Evolutionary conservation across 2,888 invertebrate species (phyloP).

Genomic region (Opisthograptis luteolata): DNA sequence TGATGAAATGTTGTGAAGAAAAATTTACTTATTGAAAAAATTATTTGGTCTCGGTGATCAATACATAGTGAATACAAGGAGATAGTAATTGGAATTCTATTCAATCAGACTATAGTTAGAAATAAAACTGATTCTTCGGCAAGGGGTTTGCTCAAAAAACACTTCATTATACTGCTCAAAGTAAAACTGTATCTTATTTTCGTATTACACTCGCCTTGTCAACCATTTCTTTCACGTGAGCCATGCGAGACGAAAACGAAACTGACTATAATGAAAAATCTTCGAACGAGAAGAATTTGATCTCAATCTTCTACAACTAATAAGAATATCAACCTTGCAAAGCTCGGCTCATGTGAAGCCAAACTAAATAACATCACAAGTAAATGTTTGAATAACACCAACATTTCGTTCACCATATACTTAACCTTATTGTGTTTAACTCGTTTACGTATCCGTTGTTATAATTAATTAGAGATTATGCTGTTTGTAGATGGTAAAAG

Average conservation of each 20-base stretch:
- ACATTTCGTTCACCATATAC: slow-evolving; percentile 4
- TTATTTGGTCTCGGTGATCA: no score
- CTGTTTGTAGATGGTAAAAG: slow-evolving; percentile 16
- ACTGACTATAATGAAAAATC: not conserved
- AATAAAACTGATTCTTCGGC: no score
- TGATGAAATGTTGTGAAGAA: no score
- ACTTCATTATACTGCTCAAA: not conserved
- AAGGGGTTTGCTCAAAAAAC: not conserved
- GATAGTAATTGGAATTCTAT: no score
- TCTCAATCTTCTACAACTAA: slow-evolving; percentile 9
- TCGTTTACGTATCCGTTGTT: slow-evolving; percentile 13
- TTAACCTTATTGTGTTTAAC: slow-evolving; percentile 15
- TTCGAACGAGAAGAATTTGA: slow-evolving; percentile 10
- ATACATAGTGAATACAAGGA: no score
- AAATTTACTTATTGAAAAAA: no score
- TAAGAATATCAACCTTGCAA: slow-evolving; percentile 5
- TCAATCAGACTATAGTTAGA: no score
- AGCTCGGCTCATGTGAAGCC: slow-evolving; percentile 9
- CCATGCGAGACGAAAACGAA: slow-evolving; percentile 6
- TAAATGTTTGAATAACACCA: slow-evolving; percentile 13
- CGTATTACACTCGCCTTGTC: slow-evolving; percentile 15
- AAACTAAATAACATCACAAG: slow-evolving; percentile 16
- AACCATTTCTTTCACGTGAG: slow-evolving; percentile 5
- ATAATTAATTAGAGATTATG: slow-evolving; percentile 28
- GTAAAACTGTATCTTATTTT: not conserved